Conservation (phyloP, 2,797 vertebrate species). For the Carcharodon carcharias region DNA sequence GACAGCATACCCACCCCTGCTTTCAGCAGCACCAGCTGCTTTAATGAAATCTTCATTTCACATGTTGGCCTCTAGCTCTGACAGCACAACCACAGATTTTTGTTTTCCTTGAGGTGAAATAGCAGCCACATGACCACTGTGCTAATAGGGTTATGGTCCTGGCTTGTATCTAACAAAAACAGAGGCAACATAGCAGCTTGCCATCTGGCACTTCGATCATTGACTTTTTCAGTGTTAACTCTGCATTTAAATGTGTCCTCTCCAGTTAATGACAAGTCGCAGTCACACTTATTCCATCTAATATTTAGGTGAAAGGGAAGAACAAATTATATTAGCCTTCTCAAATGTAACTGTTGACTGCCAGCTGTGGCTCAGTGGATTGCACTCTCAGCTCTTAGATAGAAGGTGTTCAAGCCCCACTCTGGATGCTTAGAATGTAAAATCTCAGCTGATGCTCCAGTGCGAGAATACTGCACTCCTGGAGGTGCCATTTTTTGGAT, state of each 20-base stretch:
- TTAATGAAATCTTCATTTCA: constrained; percentile 15
- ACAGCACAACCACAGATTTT: background rate
- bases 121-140: background rate
- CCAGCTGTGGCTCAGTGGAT: background rate
- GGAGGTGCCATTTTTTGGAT: background rate
- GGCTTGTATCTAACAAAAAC: constrained; percentile 13
- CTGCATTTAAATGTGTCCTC: background rate
- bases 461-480: background rate
- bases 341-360: background rate
- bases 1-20: background rate
- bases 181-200: background rate
- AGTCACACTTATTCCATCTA: background rate
- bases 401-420: background rate
- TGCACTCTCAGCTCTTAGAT: background rate
- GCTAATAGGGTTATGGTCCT: constrained; percentile 19
- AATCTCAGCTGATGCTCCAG: too few species aligned
- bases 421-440: background rate
- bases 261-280: background rate
- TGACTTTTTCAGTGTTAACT: background rate
- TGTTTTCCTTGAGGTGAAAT: background rate
- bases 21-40: background rate
- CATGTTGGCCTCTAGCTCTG: background rate
- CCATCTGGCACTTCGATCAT: background rate
- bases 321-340: background rate
- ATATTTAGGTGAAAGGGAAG: background rate